Evolutionary conservation across 1,140 invertebrate species (phyloP).

Genomic region (Drosophila setifemur): DNA sequence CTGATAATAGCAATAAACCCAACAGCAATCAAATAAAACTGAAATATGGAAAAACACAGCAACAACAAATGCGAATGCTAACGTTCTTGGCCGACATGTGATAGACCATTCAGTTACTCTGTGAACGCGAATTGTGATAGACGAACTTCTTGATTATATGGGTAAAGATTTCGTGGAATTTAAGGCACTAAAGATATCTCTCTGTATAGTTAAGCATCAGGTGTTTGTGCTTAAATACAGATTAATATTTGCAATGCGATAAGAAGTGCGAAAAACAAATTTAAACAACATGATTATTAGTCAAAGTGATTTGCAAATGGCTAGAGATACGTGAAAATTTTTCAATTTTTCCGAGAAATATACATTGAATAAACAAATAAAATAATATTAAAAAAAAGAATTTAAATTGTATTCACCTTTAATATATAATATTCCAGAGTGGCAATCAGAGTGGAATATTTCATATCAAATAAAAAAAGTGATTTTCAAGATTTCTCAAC

Average conservation of each 20-base stretch:
- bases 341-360: no score
- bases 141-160: not conserved
- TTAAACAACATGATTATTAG: not conserved
- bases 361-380: no score
- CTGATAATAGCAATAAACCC: conserved; percentile 63
- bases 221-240: no score
- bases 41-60: conserved; percentile 6
- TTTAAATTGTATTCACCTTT: no score
- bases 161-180: conserved; percentile 1
- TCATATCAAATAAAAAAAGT: no score
- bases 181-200: not conserved
- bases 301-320: conserved; percentile 6
- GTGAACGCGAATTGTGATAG: not conserved
- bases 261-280: conserved; percentile 41
- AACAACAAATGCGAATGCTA: not conserved
- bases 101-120: conserved; percentile 18
- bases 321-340: not conserved
- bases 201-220: no score
- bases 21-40: conserved; percentile 8
- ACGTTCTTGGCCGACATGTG: conserved; percentile 6
- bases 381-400: no score
- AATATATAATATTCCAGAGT: no score
- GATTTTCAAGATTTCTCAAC: no score
- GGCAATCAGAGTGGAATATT: no score
- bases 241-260: no score